Conservation (phyloP, 2,888 invertebrate genomes). For the Drosophila colorata region DNA sequence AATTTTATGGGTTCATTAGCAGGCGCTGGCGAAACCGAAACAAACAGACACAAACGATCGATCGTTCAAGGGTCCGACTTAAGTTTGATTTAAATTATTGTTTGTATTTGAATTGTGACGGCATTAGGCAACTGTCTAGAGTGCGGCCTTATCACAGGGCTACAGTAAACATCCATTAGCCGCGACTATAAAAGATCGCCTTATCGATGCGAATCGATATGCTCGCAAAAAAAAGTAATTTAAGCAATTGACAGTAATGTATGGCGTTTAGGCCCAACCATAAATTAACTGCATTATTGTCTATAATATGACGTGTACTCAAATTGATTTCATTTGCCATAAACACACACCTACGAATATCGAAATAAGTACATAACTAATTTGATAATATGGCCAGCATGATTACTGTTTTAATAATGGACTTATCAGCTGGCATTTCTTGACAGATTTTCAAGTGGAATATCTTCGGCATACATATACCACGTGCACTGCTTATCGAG, state of each 20-base stretch:
- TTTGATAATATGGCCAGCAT: slow-evolving; percentile 6
- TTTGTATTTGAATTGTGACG: slow-evolving; percentile 54
- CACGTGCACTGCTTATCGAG: slow-evolving; percentile 46
- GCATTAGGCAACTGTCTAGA: slow-evolving; percentile 21
- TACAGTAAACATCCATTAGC: slow-evolving; percentile 54
- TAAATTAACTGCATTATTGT: slow-evolving; percentile 66
- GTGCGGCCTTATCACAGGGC: slow-evolving; percentile 26
- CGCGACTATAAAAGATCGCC: slow-evolving; percentile 43
- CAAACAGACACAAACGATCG: slow-evolving; percentile 53
- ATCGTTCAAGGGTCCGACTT: slow-evolving; percentile 66
- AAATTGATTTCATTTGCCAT: slow-evolving; percentile 19
- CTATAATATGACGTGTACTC: slow-evolving; percentile 49
- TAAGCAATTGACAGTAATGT: slow-evolving; percentile 71
- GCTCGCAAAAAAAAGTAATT: slow-evolving; percentile 44
- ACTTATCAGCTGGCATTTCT: slow-evolving; percentile 31
- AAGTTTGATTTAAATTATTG: slow-evolving; percentile 73
- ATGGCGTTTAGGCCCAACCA: slow-evolving; percentile 48
- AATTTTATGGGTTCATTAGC: slow-evolving; percentile 81
- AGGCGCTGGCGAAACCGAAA: slow-evolving; percentile 36
- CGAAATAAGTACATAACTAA: background rate
- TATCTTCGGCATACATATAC: slow-evolving; percentile 30
- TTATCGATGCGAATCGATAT: slow-evolving; percentile 35
- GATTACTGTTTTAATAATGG: slow-evolving; percentile 22
- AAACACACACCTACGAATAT: slow-evolving; percentile 10
- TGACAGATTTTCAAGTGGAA: slow-evolving; percentile 23